A percentile compares a stretch with the other conserved stretches of the same genome.
phyloP scores from a whole-genome alignment of 2,113 vertebrate genomes.

The Passer domesticus region DNA sequence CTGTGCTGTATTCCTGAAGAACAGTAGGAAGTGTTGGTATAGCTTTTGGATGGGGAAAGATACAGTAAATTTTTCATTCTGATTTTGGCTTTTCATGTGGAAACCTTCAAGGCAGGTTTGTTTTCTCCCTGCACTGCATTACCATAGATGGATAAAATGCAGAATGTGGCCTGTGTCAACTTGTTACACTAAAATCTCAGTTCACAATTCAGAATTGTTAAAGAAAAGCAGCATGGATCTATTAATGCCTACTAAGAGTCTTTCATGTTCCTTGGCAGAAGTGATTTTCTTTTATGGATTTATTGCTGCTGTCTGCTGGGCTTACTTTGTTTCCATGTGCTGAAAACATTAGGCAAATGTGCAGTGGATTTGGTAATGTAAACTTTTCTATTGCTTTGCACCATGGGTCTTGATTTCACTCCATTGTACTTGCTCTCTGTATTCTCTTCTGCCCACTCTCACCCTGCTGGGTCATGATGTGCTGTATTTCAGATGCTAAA shows the following conservation, averaged over 20 bases:
- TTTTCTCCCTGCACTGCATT: background rate
- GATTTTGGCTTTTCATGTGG: background rate
- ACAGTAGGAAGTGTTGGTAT: background rate
- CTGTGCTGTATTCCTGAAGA: background rate
- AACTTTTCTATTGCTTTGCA: conserved; percentile 17
- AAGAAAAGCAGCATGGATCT: background rate
- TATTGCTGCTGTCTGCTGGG: conserved; percentile 1
- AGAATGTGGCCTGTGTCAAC: background rate
- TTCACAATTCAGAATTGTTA: background rate
- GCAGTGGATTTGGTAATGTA: conserved; percentile 35
- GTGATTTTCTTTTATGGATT: background rate
- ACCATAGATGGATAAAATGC: background rate
- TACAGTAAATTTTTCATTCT: background rate
- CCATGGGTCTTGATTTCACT: background rate
- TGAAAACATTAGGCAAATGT: conserved; percentile 23
- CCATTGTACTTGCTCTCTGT: background rate
- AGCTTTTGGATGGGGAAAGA: background rate
- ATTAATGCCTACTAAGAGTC: background rate
- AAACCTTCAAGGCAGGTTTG: background rate
- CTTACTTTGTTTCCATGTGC: background rate
- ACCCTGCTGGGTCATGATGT: conserved; percentile 36
- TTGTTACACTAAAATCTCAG: background rate
- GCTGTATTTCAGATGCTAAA: conserved; percentile 26
- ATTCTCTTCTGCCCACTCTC: conserved; percentile 15
- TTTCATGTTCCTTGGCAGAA: conserved; percentile 1